phyloP scores from a whole-genome alignment of 2,888 invertebrate species.

The Plusia festucae region DNA sequence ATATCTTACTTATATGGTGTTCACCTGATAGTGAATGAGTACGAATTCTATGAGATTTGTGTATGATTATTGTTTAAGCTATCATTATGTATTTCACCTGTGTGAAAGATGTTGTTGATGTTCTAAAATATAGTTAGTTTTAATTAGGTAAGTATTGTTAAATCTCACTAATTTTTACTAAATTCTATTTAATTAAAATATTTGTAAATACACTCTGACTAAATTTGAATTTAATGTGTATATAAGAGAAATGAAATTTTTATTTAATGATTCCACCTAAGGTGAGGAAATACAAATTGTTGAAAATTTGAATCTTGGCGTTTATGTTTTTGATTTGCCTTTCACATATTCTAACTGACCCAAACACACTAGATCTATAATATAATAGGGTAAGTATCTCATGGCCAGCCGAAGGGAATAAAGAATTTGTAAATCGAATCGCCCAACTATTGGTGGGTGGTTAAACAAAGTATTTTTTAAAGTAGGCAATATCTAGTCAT shows the following conservation, averaged over 20 bases:
- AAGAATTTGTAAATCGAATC: not conserved
- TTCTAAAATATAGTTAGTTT: conserved; percentile 83
- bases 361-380: not conserved
- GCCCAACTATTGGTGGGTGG: not conserved
- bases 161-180: conserved; percentile 90
- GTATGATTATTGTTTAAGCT: conserved; percentile 78
- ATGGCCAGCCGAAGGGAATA: not conserved
- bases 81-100: conserved; percentile 82
- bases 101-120: conserved; percentile 88
- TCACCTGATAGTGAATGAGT: conserved; percentile 75
- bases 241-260: conserved; percentile 87
- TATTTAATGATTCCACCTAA: conserved; percentile 88
- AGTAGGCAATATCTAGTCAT: not conserved
- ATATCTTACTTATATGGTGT: conserved; percentile 73
- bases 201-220: conserved; percentile 90
- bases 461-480: not conserved
- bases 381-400: not conserved
- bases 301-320: conserved; percentile 78
- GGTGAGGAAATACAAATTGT: conserved; percentile 89
- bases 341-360: conserved; percentile 17
- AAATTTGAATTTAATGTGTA: conserved; percentile 89
- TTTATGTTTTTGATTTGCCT: conserved; percentile 63
- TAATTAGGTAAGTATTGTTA: conserved; percentile 89
- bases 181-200: conserved; percentile 90
- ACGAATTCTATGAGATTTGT: conserved; percentile 81